Evolutionary conservation across 2,888 invertebrate species (phyloP), one percentile per base, ranked within the genome.

Genomic region (Teinopalpus imperialis): DNA sequence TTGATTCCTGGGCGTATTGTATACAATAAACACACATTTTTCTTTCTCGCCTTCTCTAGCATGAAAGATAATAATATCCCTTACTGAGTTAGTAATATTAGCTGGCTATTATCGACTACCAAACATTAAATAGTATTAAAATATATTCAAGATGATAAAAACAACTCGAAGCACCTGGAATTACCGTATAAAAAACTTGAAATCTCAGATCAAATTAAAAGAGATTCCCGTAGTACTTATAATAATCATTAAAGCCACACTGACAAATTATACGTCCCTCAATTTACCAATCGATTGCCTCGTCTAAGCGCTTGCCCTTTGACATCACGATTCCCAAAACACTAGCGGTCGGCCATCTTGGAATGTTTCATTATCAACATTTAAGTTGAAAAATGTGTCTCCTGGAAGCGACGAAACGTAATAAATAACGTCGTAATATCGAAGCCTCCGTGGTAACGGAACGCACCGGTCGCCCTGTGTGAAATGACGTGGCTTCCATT

Each of bases 241-340:
- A 16, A 32, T 32, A 30, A 2, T 23, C 23, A 16, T 41, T 32
- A 41, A 40, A 23, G 40, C 21, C 31, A 30, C n/a, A n/a, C 10
- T 23, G 24, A 32, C 31, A 41, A 41, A 43, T 26, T 32, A 44
- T 39, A 16, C 14, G 6, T 31, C 29, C 18, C 9, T 40, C 23
- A 41, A 18, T 18, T 37, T 21, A 34, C 18, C 47, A 43, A 27
- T 50, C 54, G 45, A 41, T 48, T 50, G 56, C 56, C 52, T 51
- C 49, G 51, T 52, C 56, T 52, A 52, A 49, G 43, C 61, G 35
- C 48, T 50, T 60, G 63, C 66, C 62, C 63, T 68, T 66, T 63
- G 65, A 69, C 66, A 62, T 50, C 37, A 48, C 53, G 35, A 41
- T 52, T 59, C 57, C 56, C 27, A 53, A 59, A 61, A 61, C 16